Percentiles rank a stretch among this genome's conserved stretches.
Conservation (phyloP, 2,797 vertebrate genomes). For the Coreius guichenoti region DNA sequence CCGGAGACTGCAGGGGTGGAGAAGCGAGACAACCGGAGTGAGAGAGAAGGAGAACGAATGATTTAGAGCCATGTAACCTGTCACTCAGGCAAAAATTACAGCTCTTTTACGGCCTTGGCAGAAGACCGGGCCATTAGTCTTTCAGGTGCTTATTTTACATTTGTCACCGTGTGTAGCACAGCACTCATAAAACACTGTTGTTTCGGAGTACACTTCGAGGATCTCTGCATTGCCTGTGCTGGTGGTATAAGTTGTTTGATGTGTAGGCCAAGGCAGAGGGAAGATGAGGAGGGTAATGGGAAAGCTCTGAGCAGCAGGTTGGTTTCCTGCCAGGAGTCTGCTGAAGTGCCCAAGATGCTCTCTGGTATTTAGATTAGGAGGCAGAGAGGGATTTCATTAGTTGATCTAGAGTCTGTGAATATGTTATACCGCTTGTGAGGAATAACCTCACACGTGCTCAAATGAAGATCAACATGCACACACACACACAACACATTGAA, state of each 20-base stretch:
- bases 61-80: constrained; percentile 58
- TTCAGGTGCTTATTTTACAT: constrained; percentile 60
- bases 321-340: constrained; percentile 73
- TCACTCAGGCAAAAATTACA: constrained; percentile 63
- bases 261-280: constrained; percentile 25
- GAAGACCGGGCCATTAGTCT: constrained; percentile 55
- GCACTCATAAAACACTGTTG: constrained; percentile 41
- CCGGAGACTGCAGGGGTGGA: constrained; percentile 32
- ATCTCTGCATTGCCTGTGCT: constrained; percentile 12
- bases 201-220: constrained; percentile 18
- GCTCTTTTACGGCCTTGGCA: constrained; percentile 51
- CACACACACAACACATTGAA: constrained; percentile 35
- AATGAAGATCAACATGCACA: neutral
- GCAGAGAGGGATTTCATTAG: constrained; percentile 80
- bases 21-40: constrained; percentile 19
- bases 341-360: constrained; percentile 72
- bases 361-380: constrained; percentile 80
- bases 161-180: constrained; percentile 44
- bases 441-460: constrained; percentile 42
- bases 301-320: constrained; percentile 52
- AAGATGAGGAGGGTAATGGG: constrained; percentile 36
- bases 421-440: constrained; percentile 52
- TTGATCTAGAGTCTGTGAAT: constrained; percentile 76
- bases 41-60: constrained; percentile 41
- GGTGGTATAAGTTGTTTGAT: constrained; percentile 27